Evolutionary conservation across 2,888 invertebrate genomes (phyloP).

Genomic region (Sarcophaga carnaria): DNA sequence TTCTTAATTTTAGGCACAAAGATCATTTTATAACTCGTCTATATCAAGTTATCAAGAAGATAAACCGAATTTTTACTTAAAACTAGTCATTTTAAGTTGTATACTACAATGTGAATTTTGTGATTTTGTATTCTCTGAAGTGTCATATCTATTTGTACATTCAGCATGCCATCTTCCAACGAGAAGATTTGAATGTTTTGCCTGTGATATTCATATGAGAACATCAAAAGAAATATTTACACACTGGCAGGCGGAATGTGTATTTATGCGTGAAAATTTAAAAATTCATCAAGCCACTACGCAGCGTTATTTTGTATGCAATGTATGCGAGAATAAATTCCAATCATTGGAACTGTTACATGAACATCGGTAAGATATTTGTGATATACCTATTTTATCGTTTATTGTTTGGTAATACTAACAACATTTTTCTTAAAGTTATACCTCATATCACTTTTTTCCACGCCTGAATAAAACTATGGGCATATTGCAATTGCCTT

Average conservation of each 20-base stretch:
- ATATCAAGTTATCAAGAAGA: constrained; percentile 65
- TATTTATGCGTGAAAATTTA: constrained; percentile 77
- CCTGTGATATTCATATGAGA: constrained; percentile 81
- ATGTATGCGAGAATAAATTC: constrained; percentile 80
- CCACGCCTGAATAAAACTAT: constrained; percentile 76
- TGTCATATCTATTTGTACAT: constrained; percentile 81
- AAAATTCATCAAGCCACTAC: constrained; percentile 74
- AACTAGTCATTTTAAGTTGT: constrained; percentile 76
- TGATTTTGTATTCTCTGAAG: constrained; percentile 84
- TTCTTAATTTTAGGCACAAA: constrained; percentile 34
- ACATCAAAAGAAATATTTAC: constrained; percentile 83
- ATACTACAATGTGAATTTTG: constrained; percentile 85
- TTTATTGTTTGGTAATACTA: neutral
- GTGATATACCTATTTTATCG: neutral
- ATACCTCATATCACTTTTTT: constrained; percentile 79
- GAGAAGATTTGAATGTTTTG: constrained; percentile 79
- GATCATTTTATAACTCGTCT: constrained; percentile 14
- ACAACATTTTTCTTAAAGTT: constrained; percentile 71
- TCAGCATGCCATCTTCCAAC: constrained; percentile 77
- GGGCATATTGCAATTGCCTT: constrained; percentile 75
- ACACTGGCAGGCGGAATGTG: constrained; percentile 83
- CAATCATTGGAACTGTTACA: constrained; percentile 78
- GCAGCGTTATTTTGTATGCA: constrained; percentile 79
- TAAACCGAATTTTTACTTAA: constrained; percentile 70
- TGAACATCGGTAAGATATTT: constrained; percentile 78